A percentile compares a stretch with the other conserved stretches of the same genome.
phyloP scores from a whole-genome alignment of 2,888 invertebrate genomes.

The Dynastes maya region DNA sequence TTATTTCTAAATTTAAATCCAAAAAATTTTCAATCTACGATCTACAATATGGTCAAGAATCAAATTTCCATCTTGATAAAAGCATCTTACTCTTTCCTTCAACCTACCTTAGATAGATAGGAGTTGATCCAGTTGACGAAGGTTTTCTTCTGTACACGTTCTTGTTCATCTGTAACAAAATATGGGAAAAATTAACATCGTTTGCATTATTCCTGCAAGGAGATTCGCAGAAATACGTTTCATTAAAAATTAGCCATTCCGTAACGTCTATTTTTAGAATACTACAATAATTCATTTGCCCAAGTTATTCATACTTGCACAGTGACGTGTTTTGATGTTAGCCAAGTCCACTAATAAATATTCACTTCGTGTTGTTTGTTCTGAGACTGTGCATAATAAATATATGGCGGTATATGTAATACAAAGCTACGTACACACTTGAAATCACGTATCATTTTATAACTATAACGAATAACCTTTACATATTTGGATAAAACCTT shows the following conservation, averaged over 20 bases:
- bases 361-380: conserved; percentile 39
- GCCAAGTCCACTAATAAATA: conserved; percentile 39
- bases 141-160: conserved; percentile 98
- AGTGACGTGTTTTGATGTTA: conserved; percentile 14
- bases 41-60: background rate
- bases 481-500: background rate
- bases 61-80: background rate
- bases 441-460: too few relatives aligned
- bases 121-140: conserved; percentile 99
- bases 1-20: conserved; percentile 10
- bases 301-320: conserved; percentile 24
- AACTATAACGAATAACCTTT: background rate
- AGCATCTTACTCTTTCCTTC: background rate
- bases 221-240: conserved; percentile 19
- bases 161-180: conserved; percentile 94
- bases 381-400: conserved; percentile 6
- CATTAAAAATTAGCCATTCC: conserved; percentile 3
- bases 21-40: background rate
- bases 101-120: conserved; percentile 91
- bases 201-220: background rate
- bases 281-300: conserved; percentile 34
- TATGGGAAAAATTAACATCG: background rate
- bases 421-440: too few relatives aligned
- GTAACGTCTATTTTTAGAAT: conserved; percentile 47
- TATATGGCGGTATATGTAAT: background rate